Conservation (phyloP, 1,140 invertebrate species). For the Frieseomelitta varia region DNA sequence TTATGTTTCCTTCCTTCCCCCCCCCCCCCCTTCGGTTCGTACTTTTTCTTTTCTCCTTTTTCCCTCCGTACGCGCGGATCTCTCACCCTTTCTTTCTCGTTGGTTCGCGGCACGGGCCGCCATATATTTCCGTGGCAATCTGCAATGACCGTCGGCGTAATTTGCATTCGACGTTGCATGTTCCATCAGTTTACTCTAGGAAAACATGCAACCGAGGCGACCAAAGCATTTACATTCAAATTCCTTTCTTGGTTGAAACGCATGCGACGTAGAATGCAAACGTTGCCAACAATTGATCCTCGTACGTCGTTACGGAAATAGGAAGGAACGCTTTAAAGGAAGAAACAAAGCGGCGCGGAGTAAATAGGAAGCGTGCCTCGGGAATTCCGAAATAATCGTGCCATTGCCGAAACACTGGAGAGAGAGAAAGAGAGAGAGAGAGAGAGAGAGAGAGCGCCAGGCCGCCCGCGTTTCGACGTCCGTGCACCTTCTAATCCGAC, state of each 20-base stretch:
- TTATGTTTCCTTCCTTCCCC: constrained; percentile 5
- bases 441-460: too few relatives aligned
- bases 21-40: background rate
- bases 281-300: constrained; percentile 61
- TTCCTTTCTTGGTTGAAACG: constrained; percentile 57
- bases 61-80: background rate
- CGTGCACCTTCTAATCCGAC: background rate
- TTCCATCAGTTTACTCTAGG: constrained; percentile 69
- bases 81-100: constrained; percentile 10
- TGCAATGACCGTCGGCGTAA: constrained; percentile 66
- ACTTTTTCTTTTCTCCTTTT: background rate
- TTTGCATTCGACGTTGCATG: constrained; percentile 71
- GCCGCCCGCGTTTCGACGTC: constrained; percentile 15
- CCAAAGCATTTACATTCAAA: constrained; percentile 69
- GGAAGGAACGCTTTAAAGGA: constrained; percentile 48
- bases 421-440: background rate
- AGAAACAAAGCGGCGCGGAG: constrained; percentile 53
- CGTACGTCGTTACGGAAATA: constrained; percentile 60
- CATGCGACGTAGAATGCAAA: constrained; percentile 57
- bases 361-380: constrained; percentile 46
- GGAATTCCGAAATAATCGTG: constrained; percentile 61
- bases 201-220: constrained; percentile 67
- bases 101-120: constrained; percentile 7
- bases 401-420: constrained; percentile 36
- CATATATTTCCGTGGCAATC: constrained; percentile 66